These are phyloP conservation scores for Manacus vitellinus DNA, from an alignment of 2,113 vertebrate genomes.

Conservation along the genomic window DNA sequence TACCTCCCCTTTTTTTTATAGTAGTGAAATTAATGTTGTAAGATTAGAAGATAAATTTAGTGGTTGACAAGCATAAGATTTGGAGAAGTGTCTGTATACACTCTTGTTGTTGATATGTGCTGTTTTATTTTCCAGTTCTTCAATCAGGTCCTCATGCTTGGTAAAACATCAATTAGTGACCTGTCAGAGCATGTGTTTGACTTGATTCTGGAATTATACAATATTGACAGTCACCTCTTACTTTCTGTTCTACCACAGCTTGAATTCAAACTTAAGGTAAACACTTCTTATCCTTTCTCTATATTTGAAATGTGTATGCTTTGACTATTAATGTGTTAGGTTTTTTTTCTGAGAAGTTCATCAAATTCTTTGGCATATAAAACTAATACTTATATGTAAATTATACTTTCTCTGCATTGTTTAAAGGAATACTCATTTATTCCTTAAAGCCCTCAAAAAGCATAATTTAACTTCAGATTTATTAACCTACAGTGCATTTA, in stretches of 20 bases:
- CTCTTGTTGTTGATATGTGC: not conserved
- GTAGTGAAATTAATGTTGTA: not conserved
- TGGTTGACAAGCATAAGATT: not conserved
- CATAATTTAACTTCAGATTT: not conserved
- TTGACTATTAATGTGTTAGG: not conserved
- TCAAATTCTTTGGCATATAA: not conserved
- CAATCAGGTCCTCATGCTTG: slow-evolving; percentile 99
- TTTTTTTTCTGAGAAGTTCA: not conserved
- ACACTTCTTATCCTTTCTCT: not conserved
- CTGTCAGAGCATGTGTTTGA: slow-evolving; percentile 98
- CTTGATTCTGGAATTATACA: slow-evolving; percentile 97
- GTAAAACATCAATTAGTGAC: slow-evolving; percentile 98
- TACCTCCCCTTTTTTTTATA: not conserved
- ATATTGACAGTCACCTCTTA: slow-evolving; percentile 96
- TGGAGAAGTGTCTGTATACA: not conserved
- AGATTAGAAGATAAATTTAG: not conserved
- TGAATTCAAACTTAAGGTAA: slow-evolving; percentile 99
- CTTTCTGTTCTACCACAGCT: slow-evolving; percentile 98
- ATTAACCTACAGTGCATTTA: not conserved
- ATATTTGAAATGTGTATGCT: not conserved
- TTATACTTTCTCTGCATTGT: not conserved
- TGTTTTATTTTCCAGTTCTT: slow-evolving; percentile 86
- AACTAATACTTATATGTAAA: not conserved
- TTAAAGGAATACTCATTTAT: not conserved
- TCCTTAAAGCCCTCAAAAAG: not conserved